Percentiles rank a stretch among this genome's conserved stretches.
These are phyloP conservation scores for Lamproptera curius DNA, from an alignment of 2,888 invertebrate genomes.

Conservation along the genomic window DNA sequence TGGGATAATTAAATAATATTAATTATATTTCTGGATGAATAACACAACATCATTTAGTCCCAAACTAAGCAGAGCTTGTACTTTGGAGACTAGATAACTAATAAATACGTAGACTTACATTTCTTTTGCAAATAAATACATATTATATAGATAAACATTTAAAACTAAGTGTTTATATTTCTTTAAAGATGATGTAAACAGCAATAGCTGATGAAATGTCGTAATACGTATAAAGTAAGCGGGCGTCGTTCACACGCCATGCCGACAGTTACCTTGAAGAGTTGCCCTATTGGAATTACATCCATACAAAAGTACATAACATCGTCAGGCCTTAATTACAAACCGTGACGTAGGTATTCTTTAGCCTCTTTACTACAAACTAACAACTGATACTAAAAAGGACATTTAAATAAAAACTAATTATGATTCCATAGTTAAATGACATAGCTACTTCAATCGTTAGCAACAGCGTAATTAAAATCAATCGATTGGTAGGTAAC, in stretches of 20 bases:
- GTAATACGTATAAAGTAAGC: no score
- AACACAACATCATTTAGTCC: no score
- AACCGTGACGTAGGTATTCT: constrained; percentile 23
- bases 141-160: no score
- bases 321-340: constrained; percentile 11
- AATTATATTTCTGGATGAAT: no score
- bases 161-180: no score
- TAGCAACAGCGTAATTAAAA: constrained; percentile 24
- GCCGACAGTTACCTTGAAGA: constrained; percentile 12
- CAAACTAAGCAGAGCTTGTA: no score
- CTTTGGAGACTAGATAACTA: no score
- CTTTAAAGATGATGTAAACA: no score
- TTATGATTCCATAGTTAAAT: neutral
- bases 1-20: no score
- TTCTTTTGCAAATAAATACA: no score
- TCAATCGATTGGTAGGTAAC: constrained; percentile 24
- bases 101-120: no score
- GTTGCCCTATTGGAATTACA: constrained; percentile 4
- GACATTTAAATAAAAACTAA: neutral
- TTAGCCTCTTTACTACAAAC: neutral
- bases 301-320: constrained; percentile 9
- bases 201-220: no score
- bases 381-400: neutral
- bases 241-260: neutral
- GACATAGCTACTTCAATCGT: constrained; percentile 4